Evolutionary conservation across 1,140 invertebrate genomes (phyloP), one percentile per base, ranked within the genome.

Genomic region (Plodia interpunctella): DNA sequence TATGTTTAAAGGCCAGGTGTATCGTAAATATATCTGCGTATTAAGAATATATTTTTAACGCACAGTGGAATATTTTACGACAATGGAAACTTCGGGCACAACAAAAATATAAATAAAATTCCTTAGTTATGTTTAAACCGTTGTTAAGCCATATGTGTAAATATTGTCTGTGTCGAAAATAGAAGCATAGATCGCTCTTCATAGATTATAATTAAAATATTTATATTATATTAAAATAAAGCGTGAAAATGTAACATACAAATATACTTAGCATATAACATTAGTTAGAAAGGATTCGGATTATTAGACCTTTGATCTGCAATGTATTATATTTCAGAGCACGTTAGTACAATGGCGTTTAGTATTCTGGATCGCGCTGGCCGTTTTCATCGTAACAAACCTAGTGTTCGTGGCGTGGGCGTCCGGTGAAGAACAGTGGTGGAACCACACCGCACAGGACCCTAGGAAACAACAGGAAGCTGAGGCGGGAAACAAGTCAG

Each of bases 311-410:
- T n/a, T n/a, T n/a, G n/a, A n/a, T n/a, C n/a, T n/a, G n/a, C n/a
- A n/a, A n/a, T 10, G 10, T 17, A 28, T 56, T 65, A 60, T 49
- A 76, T 91, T 92, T 57, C 85, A 96, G 95, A 92, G 93, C 73
- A 92, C 93, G 5, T 71, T 94, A n/a, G 83, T 91, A 6, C 92
- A 96, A 88, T 97, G 96, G 96, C 91, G 94, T 58, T 78, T 92
- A 3, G 95, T 97, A 0, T 97, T 97, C 77, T 97, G 95, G 93
- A 94, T 97, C 60, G 92, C 94, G 0, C 91, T 95, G 28, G 94
- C 80, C 0, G 92, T 96, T 0, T 95, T 96, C 66, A 83, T 93
- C 8, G 75, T 93, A 11, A 96, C 95, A 0, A 95, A 95, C 61
- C 64, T 95, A 5, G 76, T 96, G 5, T 98, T 95, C 73, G 86